Evolutionary conservation across 2,113 vertebrate genomes (phyloP).

Genomic region (Prolemur simus): DNA sequence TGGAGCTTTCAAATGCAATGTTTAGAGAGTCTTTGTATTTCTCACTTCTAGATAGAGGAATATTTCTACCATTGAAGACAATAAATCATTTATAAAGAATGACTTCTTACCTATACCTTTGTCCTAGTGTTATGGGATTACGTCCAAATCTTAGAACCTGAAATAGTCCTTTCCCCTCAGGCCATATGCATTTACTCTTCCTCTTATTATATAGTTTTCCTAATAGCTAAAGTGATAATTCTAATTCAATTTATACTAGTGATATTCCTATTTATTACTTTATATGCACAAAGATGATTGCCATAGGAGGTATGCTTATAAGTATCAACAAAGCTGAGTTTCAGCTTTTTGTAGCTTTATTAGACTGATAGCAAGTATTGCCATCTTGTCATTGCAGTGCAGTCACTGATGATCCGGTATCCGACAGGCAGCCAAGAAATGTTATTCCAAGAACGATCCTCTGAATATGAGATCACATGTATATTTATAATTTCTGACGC

Average conservation of each 20-base stretch:
- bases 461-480: not conserved
- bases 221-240: not conserved
- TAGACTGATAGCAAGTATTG: not conserved
- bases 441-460: not conserved
- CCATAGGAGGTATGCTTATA: not conserved
- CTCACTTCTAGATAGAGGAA: not conserved
- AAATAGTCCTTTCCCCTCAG: not conserved
- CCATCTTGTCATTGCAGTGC: not conserved
- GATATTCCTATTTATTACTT: not conserved
- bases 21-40: not conserved
- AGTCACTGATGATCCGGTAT: not conserved
- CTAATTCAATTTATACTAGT: not conserved
- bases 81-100: not conserved
- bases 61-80: not conserved
- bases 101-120: not conserved
- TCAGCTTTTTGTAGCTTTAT: not conserved
- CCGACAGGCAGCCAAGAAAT: not conserved
- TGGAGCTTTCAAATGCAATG: not conserved
- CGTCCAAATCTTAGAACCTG: not conserved
- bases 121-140: not conserved
- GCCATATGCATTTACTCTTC: not conserved
- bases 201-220: not conserved
- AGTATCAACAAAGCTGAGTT: not conserved
- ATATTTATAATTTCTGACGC: constrained; percentile 11
- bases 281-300: not conserved